phyloP scores from a whole-genome alignment of 2,888 invertebrate species.

The Acanthococcus lagerstroemiae region DNA sequence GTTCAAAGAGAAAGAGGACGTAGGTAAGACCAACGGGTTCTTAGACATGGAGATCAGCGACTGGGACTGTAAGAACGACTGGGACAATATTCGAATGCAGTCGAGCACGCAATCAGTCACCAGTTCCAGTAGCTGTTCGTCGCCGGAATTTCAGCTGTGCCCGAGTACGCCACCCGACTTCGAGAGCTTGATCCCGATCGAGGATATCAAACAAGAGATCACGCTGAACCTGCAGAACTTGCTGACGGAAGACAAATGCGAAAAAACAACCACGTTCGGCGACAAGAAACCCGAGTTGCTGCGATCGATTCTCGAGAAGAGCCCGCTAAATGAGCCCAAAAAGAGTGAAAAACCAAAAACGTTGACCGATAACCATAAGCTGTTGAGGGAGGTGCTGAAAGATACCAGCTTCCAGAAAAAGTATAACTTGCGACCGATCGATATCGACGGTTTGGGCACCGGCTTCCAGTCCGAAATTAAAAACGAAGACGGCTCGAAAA shows the following conservation, averaged over 20 bases:
- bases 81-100: conserved; percentile 19
- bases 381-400: conserved; percentile 67
- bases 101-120: conserved; percentile 8
- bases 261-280: conserved; percentile 33
- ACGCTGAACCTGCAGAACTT: conserved; percentile 54
- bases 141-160: conserved; percentile 32
- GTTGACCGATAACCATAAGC: conserved; percentile 50
- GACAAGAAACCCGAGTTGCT: conserved; percentile 21
- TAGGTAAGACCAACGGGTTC: conserved; percentile 10
- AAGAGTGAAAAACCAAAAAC: conserved; percentile 6
- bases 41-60: conserved; percentile 34
- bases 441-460: conserved; percentile 50
- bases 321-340: conserved; percentile 35
- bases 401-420: conserved; percentile 78
- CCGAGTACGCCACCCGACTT: conserved; percentile 33
- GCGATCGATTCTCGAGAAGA: conserved; percentile 40
- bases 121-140: conserved; percentile 31
- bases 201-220: conserved; percentile 47
- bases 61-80: conserved; percentile 27
- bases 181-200: conserved; percentile 19
- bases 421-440: conserved; percentile 69
- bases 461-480: conserved; percentile 47
- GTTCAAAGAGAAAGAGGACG: neutral
- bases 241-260: conserved; percentile 49
- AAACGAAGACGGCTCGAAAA: conserved; percentile 48